Evolutionary conservation across 2,797 vertebrate species (phyloP), one percentile per base, ranked within the genome.

Genomic region (Coluber constrictor): DNA sequence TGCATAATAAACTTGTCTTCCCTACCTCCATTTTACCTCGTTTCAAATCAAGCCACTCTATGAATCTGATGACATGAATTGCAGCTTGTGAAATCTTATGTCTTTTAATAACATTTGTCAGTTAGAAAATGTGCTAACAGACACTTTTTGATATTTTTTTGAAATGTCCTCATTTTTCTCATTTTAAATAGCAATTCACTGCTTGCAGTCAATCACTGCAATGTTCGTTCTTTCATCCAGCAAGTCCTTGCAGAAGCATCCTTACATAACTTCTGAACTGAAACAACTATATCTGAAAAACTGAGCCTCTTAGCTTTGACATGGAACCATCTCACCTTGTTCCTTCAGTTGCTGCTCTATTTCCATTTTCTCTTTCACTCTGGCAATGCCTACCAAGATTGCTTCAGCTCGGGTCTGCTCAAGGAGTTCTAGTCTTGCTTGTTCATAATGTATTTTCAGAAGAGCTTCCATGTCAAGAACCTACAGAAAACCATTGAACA

Each of bases 391-490:
- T 2, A 89, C 88, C 93, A 96, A 93, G 27, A 97, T 97, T 88
- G 97, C 95, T 15, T 98, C 97, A 63, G 94, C 95, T 94, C 86
- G 96, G 59, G 97, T 91, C 96, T 97, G 96, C 43, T 97, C 97
- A 88, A 96, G 60, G 89, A 95, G 96, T n/a, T 96, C 96, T 94
- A 98, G 89, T 94, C 96, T 97, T 93, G 95, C 88, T 95, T 97
- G 95, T 86, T 96, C 95, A 79, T 97, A 51, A 92, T 89, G 55
- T 1, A 95, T 95, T 93, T 97, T 94, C 94, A 98, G 96, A 92
- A 98, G 57, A 79, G 95, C 92, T 51, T 96, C 95, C 93, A 98
- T 96, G 95, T 99, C 98, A 96, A 99, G 92, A 95, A 99, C 97
- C 95, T 97, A 93, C 57, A 91, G 92, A 95, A 96, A 95, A 93